Evolutionary conservation across 2,888 invertebrate species (phyloP), one percentile per base, ranked within the genome.

Genomic region (Hypena proboscidalis): DNA sequence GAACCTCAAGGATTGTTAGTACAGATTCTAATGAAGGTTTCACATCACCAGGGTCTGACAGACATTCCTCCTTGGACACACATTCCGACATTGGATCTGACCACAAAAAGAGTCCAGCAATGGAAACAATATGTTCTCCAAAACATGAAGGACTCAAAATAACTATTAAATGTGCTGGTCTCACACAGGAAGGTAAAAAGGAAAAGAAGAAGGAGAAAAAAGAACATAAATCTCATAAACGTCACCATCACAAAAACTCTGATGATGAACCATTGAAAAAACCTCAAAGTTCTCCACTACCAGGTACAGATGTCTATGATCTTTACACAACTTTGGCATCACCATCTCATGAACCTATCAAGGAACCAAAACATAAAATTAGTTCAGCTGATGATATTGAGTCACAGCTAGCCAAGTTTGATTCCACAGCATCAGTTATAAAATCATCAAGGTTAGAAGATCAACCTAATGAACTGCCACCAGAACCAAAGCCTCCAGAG

Each of bases 1-100:
- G 93, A 34, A 93, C 93, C 41, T 93, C 93, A 33, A 92, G 93
- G 58, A 90, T 93, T 74, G 93, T 93, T 39, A 93, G 93, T 70
- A 93, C 93, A 35, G 93, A 93, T 69, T 93, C 93, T 42, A 93
- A 93, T 85, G 92, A 92, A 74, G 92, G 92, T 34, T 89, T 91
- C 32, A 92, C 90, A 56, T 92, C 92, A 34, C 92, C 92, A 38
- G 85, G 85, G 50, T 88, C 91, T 52, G 91, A 92, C 45, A 80
- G 91, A 57, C 86, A 91, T 76, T 90, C 91, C 27, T 90, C 90
- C 36, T 62, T 91, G 69, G 91, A 91, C 49, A 83, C 77, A 21
- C 90, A 89, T 70, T 80, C 85, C 33, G 91, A 91, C 61, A 70
- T 85, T 54, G 83, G 79, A 22, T 77, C 78, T 49, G 90, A 89